Percentiles rank a stretch among this genome's conserved stretches.
Conservation (phyloP, 2,797 vertebrate species). For the Chelidonichthys spinosus region DNA sequence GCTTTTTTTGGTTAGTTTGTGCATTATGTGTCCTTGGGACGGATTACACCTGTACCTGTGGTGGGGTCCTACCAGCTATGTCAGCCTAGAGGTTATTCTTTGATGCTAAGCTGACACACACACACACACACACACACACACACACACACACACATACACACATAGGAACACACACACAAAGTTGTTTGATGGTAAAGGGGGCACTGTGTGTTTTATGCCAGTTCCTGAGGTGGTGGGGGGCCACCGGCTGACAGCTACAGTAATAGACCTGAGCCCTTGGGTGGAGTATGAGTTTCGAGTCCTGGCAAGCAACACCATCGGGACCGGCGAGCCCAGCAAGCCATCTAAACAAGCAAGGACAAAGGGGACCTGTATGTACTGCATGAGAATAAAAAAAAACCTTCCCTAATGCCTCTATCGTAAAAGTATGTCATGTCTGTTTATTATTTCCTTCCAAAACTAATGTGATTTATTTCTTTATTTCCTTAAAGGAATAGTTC, state of each 20-base stretch:
- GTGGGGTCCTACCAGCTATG: constrained; percentile 49
- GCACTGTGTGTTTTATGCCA: constrained; percentile 77
- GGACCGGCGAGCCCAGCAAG: constrained; percentile 95
- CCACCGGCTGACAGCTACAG: constrained; percentile 90
- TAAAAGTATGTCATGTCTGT: constrained; percentile 6
- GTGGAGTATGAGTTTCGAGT: constrained; percentile 98
- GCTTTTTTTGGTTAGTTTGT: constrained; percentile 19
- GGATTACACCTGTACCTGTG: constrained; percentile 52
- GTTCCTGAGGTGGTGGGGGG: constrained; percentile 93
- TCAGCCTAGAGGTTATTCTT: constrained; percentile 55
- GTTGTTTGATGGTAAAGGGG: constrained; percentile 53
- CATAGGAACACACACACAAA: background rate
- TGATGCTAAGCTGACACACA: constrained; percentile 40
- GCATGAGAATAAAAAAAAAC: constrained; percentile 4
- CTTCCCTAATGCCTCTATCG: constrained; percentile 1
- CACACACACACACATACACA: background rate
- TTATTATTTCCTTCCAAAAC: background rate
- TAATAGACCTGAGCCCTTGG: constrained; percentile 96
- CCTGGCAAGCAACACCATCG: constrained; percentile 92
- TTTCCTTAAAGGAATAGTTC: background rate
- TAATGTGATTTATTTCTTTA: background rate
- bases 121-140: constrained; percentile 26
- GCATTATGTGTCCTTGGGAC: constrained; percentile 49
- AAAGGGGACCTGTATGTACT: constrained; percentile 92
- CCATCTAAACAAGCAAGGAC: constrained; percentile 94